These are phyloP conservation scores for Ctena decussata DNA, from an alignment of 2,888 invertebrate species.

Conservation along the genomic window DNA sequence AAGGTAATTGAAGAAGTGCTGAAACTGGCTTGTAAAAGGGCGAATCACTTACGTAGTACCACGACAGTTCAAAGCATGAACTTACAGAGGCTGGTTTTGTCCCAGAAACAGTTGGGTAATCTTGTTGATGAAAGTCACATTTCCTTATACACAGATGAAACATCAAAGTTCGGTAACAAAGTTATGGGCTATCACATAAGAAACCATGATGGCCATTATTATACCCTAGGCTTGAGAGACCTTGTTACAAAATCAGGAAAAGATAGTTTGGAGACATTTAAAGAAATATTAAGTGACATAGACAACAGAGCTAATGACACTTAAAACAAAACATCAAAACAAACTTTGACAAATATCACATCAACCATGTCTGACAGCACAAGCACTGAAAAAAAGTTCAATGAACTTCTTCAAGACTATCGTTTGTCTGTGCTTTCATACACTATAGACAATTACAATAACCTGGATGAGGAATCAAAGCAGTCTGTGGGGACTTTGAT, in stretches of 20 bases:
- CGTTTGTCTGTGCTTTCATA: not conserved
- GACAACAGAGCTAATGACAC: not conserved
- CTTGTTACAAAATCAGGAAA: slow-evolving; percentile 28
- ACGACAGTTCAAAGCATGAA: slow-evolving; percentile 41
- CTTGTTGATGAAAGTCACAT: slow-evolving; percentile 8
- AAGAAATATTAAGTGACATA: slow-evolving; percentile 28
- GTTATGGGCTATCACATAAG: slow-evolving; percentile 14
- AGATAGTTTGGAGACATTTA: slow-evolving; percentile 36
- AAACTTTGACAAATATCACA: slow-evolving; percentile 3
- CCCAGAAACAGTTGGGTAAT: slow-evolving; percentile 34
- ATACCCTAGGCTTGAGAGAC: slow-evolving; percentile 24
- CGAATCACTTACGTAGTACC: slow-evolving; percentile 11
- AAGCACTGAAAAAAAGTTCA: not conserved
- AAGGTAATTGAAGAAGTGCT: slow-evolving; percentile 18
- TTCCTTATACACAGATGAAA: slow-evolving; percentile 37
- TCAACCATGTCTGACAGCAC: not conserved
- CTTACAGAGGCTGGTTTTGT: slow-evolving; percentile 22
- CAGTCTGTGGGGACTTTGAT: not conserved
- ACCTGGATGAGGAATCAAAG: not conserved
- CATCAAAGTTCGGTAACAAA: slow-evolving; percentile 36
- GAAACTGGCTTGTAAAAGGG: not conserved
- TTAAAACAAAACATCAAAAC: not conserved
- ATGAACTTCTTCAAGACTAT: not conserved
- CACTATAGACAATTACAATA: not conserved
- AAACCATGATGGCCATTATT: slow-evolving; percentile 21